Percentiles rank a stretch among this genome's conserved stretches.
Evolutionary conservation across 1,140 invertebrate genomes (phyloP).

Genomic region (Metopolophium dirhodum): DNA sequence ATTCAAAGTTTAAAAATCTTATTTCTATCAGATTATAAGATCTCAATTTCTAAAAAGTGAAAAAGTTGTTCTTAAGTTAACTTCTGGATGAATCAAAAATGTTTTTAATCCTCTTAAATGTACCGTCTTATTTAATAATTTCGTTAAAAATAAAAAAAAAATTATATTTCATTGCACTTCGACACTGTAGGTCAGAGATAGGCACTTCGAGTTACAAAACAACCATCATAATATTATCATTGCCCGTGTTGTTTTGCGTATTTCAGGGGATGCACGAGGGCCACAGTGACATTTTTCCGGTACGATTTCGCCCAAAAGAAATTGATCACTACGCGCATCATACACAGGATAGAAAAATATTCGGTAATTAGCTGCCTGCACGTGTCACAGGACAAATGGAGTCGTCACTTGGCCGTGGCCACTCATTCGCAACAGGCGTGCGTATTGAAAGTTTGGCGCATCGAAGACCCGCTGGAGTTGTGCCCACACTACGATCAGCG

Average conservation of each 20-base stretch:
- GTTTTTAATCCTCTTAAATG: neutral
- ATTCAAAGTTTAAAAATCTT: neutral
- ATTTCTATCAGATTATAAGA: neutral
- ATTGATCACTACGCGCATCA: neutral
- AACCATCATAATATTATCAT: neutral
- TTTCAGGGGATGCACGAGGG: slow-evolving; percentile 17
- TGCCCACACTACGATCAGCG: too few relatives aligned
- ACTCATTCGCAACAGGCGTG: neutral
- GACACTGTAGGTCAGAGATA: neutral
- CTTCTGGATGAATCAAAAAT: neutral
- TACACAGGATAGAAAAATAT: neutral
- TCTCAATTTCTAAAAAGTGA: neutral
- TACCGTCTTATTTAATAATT: neutral
- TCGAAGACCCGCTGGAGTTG: neutral
- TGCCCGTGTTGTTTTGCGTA: neutral
- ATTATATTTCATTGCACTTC: neutral
- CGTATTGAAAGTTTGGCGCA: neutral
- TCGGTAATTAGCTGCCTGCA: neutral
- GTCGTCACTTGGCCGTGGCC: slow-evolving; percentile 22
- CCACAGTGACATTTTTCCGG: slow-evolving; percentile 19
- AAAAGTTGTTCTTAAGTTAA: neutral
- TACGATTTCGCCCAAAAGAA: neutral
- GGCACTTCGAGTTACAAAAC: neutral
- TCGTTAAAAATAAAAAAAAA: too few relatives aligned
- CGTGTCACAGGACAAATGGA: neutral